Evolutionary conservation across 1,140 invertebrate species (phyloP).

Genomic region (Macrobrachium rosenbergii): DNA sequence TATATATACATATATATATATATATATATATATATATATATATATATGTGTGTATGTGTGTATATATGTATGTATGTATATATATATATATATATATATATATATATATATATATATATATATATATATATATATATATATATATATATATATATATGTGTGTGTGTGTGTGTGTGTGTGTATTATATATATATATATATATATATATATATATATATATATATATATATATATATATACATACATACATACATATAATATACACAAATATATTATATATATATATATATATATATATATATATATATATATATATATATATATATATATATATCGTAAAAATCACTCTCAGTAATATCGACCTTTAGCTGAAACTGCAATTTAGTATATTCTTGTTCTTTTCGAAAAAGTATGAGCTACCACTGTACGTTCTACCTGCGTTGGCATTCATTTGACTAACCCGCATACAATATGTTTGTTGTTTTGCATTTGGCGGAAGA

Average conservation of each 20-base stretch:
- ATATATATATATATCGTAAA: too few species aligned
- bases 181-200: slow-evolving; percentile 14
- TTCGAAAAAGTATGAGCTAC: too few species aligned
- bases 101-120: slow-evolving; percentile 12
- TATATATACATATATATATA: slow-evolving; percentile 18
- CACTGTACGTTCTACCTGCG: too few species aligned
- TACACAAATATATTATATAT: background rate
- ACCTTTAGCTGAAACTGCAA: too few species aligned
- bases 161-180: background rate
- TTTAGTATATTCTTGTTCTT: too few species aligned
- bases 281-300: too few species aligned
- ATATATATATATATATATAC: slow-evolving; percentile 14
- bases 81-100: too few species aligned
- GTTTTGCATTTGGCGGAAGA: too few species aligned
- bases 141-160: slow-evolving; percentile 15
- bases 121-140: slow-evolving; percentile 12
- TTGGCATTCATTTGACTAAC: too few species aligned
- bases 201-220: slow-evolving; percentile 19
- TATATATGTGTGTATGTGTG: slow-evolving; percentile 7
- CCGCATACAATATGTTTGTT: too few species aligned
- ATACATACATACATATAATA: background rate
- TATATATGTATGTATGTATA: slow-evolving; percentile 15
- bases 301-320: too few species aligned
- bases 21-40: slow-evolving; percentile 19
- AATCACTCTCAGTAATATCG: too few species aligned